Evolutionary conservation across 2,113 vertebrate species (phyloP), one percentile per base, ranked within the genome.

Genomic region (Microtus ochrogaster): DNA sequence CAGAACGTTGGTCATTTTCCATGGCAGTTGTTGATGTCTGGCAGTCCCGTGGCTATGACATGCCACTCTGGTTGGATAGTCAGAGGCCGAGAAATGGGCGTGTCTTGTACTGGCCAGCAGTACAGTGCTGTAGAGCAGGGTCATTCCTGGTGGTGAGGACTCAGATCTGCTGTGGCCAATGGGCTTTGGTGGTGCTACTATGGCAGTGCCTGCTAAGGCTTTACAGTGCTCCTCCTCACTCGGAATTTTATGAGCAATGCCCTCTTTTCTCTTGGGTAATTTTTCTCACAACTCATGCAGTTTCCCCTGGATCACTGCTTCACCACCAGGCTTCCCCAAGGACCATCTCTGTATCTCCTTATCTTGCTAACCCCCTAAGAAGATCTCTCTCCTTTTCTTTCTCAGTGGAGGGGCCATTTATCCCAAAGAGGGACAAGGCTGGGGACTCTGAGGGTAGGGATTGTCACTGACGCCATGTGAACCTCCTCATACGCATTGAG

Each of bases 51-150:
- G 9, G 36, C 17, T 6, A 3, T 12, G 73, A 16, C 39, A 47
- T 44, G 19, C 39, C 8, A 3, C 49, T 36, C 13, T 61, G 63
- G n/a, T 49, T 55, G 79, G 33, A 93, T 49, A 97, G 93, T 86
- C 96, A 83, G 94, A 86, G 93, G 79, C 55, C 21, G 14, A 95
- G 91, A 13, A 39, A 70, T 86, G 85, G 92, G 78, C 79, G 65
- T 85, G 61, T 78, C 52, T 82, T 88, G 91, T 94, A 82, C 5
- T 92, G 83, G 9, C 17, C 68, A 44, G 41, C 88, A 77, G 92
- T 88, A 7, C 73, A 39, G 4, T 41, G 65, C 49, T 30, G 2
- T 4, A 36, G 16, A 65, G 19, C 39, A 3, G 44, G 3, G 36
- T n/a, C 22, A 30, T 1, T 1, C 0, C 7, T 14, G 52, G 24